A percentile compares a stretch with the other conserved stretches of the same genome.
Conservation (phyloP, 2,797 vertebrate species). For the Eidolon dupreanum region DNA sequence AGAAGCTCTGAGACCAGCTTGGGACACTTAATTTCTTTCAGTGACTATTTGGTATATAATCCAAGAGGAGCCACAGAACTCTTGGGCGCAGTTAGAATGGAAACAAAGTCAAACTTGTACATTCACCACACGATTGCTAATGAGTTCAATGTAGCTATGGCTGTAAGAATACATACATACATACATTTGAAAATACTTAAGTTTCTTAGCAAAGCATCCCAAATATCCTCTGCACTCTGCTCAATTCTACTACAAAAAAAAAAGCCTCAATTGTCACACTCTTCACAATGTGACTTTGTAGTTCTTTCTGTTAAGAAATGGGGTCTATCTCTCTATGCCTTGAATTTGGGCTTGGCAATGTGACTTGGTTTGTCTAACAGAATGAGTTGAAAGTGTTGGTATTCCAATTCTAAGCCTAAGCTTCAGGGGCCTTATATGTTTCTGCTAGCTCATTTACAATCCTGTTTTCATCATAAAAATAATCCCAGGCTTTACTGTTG, state of each 20-base stretch:
- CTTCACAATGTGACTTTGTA: background rate
- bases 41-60: background rate
- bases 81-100: background rate
- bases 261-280: background rate
- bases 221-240: background rate
- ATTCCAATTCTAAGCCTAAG: background rate
- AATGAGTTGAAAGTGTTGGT: background rate
- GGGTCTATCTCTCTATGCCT: background rate
- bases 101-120: background rate
- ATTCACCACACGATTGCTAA: background rate
- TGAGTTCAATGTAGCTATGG: background rate
- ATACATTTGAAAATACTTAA: background rate
- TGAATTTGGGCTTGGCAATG: background rate
- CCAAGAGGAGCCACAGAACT: background rate
- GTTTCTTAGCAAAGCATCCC: background rate
- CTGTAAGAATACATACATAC: background rate
- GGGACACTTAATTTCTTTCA: background rate
- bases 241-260: background rate
- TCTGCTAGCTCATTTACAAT: background rate
- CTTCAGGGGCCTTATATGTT: background rate
- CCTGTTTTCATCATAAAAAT: conserved; percentile 6
- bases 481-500: background rate
- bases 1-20: background rate
- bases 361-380: background rate
- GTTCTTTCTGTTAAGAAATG: background rate